Evolutionary conservation across 2,888 invertebrate species (phyloP).

Genomic region (Scrobipalpa costella): DNA sequence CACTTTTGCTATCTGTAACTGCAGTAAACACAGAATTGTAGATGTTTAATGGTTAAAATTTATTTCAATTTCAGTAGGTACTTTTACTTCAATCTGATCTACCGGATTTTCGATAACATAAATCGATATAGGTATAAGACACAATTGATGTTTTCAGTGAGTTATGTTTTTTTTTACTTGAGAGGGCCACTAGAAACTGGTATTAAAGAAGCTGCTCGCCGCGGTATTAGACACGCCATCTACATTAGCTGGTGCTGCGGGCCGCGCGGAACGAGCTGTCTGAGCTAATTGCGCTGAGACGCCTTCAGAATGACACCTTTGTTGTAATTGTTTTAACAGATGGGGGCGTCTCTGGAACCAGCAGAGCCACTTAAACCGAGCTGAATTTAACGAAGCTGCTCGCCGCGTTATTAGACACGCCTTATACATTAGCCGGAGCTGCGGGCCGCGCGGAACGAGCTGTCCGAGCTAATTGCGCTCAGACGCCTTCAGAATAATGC

Average conservation of each 20-base stretch:
- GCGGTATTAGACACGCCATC: slow-evolving; percentile 61
- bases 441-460: slow-evolving; percentile 46
- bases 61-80: too few species aligned
- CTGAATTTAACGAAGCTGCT: slow-evolving; percentile 49
- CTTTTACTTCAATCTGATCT: too few species aligned
- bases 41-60: too few species aligned
- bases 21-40: too few species aligned
- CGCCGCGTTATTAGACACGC: slow-evolving; percentile 61
- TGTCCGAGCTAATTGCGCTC: slow-evolving; percentile 58
- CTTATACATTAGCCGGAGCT: slow-evolving; percentile 57
- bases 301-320: slow-evolving; percentile 58
- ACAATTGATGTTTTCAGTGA: too few species aligned
- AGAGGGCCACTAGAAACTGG: slow-evolving; percentile 22
- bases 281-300: slow-evolving; percentile 61
- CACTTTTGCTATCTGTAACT: too few species aligned
- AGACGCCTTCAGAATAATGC: slow-evolving; percentile 62
- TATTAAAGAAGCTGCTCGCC: slow-evolving; percentile 53
- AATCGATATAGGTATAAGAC: too few species aligned
- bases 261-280: slow-evolving; percentile 49
- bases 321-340: not conserved
- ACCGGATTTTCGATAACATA: too few species aligned
- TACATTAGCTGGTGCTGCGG: slow-evolving; percentile 50
- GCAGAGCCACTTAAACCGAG: slow-evolving; percentile 4
- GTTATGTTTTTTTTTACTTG: too few species aligned
- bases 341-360: too few species aligned